Conservation (phyloP, 1,140 invertebrate genomes). For the Anastrepha obliqua region DNA sequence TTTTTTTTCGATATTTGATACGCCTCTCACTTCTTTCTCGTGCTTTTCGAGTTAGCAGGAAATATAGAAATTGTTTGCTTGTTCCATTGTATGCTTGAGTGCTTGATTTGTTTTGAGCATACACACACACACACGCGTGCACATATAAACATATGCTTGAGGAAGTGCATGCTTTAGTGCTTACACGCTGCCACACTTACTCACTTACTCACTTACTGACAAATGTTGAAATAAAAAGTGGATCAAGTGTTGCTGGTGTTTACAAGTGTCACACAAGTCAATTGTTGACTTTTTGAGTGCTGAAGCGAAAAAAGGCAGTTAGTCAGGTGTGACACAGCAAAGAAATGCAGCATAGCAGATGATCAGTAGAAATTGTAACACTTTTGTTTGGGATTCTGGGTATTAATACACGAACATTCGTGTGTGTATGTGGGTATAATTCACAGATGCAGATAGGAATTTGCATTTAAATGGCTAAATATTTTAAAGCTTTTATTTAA, state of each 20-base stretch:
- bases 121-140: not conserved
- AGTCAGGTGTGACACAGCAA: not conserved
- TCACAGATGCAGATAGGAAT: not conserved
- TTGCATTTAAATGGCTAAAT: not conserved
- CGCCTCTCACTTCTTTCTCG: not conserved
- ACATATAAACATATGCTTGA: not conserved
- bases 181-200: not conserved
- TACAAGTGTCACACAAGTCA: constrained; percentile 53
- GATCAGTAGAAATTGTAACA: constrained; percentile 34
- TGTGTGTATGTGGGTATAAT: too few species aligned
- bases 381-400: not conserved
- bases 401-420: constrained; percentile 27
- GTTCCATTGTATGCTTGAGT: constrained; percentile 35
- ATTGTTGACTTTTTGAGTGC: constrained; percentile 52
- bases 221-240: constrained; percentile 43
- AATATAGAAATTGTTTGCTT: constrained; percentile 33
- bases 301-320: constrained; percentile 4
- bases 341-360: not conserved
- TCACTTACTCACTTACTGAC: constrained; percentile 28
- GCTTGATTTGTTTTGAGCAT: constrained; percentile 52
- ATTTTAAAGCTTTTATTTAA: not conserved
- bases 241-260: constrained; percentile 51
- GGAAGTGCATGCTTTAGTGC: not conserved
- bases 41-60: not conserved
- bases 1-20: constrained; percentile 24